Percentiles rank a stretch among this genome's conserved stretches.
These are phyloP conservation scores for Lepidurus packardi DNA, from an alignment of 1,140 invertebrate genomes.

Conservation along the genomic window DNA sequence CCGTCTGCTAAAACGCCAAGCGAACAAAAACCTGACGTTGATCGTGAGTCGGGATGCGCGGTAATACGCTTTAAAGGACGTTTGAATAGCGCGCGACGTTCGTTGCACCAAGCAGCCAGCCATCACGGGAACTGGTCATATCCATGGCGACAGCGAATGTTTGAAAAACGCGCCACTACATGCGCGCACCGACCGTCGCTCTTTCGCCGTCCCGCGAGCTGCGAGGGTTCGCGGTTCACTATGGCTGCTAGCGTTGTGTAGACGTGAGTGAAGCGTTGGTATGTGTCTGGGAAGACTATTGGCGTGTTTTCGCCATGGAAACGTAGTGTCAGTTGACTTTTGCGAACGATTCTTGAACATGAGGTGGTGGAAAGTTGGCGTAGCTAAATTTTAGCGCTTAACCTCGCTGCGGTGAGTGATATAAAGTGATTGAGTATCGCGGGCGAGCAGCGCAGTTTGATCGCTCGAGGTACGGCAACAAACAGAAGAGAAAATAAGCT, in stretches of 20 bases:
- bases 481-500: not conserved
- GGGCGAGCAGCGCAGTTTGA: not conserved
- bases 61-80: slow-evolving; percentile 23
- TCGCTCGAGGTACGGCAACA: not conserved
- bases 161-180: no score
- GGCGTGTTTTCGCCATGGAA: not conserved
- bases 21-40: not conserved
- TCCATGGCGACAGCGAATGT: no score
- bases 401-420: not conserved
- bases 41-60: no score
- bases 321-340: not conserved
- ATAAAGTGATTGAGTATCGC: not conserved
- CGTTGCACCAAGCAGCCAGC: no score
- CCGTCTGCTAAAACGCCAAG: not conserved
- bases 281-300: not conserved
- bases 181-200: no score
- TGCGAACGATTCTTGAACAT: not conserved
- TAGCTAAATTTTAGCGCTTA: not conserved
- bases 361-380: not conserved
- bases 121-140: no score
- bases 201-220: no score
- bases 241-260: not conserved
- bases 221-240: not conserved
- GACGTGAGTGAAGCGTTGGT: not conserved
- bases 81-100: not conserved